phyloP scores from a whole-genome alignment of 2,113 vertebrate genomes.

The Pycnonotus jocosus region DNA sequence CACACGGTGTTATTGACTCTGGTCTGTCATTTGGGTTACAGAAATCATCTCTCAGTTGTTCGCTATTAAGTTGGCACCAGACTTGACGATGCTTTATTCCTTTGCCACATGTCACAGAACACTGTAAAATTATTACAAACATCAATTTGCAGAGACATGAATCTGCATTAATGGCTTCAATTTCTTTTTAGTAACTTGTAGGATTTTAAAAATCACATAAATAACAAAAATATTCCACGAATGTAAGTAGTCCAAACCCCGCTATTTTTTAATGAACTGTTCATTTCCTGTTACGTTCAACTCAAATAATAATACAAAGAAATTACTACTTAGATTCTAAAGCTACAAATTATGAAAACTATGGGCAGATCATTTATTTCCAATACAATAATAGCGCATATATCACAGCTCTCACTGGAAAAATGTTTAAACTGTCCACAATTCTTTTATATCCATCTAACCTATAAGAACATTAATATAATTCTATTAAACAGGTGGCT shows the following conservation, averaged over 20 bases:
- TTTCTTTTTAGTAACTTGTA: not conserved
- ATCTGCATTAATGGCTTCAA: not conserved
- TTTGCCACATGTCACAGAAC: constrained; percentile 88
- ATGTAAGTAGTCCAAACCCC: not conserved
- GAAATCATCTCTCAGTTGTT: constrained; percentile 79
- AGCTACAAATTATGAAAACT: not conserved
- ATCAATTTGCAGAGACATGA: not conserved
- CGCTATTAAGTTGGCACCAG: constrained; percentile 79
- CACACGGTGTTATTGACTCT: constrained; percentile 73
- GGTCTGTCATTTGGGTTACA: constrained; percentile 82
- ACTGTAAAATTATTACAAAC: constrained; percentile 69
- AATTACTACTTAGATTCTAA: not conserved
- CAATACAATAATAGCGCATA: not conserved
- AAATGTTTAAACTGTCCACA: not conserved
- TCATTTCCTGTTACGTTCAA: not conserved
- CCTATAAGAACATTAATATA: not conserved
- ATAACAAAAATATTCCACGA: not conserved
- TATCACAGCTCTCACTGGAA: not conserved
- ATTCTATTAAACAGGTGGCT: not conserved
- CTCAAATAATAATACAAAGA: not conserved
- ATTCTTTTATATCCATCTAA: not conserved
- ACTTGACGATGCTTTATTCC: constrained; percentile 84
- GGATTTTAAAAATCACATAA: not conserved
- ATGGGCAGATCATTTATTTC: not conserved
- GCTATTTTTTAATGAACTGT: not conserved